Conservation (phyloP, 2,888 invertebrate genomes). For the Leucophenga montana region DNA sequence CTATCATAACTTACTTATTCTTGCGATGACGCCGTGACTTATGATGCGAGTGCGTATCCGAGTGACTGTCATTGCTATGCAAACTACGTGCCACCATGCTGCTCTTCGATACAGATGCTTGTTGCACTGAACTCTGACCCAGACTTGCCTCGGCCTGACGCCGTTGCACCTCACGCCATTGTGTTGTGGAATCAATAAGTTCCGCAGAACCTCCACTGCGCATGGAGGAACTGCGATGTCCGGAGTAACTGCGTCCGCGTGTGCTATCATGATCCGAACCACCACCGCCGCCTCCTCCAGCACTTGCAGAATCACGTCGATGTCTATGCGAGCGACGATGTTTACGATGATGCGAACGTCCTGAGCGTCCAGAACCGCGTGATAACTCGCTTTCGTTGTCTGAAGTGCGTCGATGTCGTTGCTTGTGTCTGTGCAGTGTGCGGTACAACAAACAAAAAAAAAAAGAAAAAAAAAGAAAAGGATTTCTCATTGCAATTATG, state of each 20-base stretch:
- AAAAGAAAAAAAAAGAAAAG: conserved; percentile 6
- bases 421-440: conserved; percentile 77
- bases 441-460: too few relatives aligned
- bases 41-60: conserved; percentile 76
- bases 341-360: conserved; percentile 83
- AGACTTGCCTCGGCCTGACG: conserved; percentile 78
- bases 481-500: conserved; percentile 10
- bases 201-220: conserved; percentile 75
- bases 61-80: conserved; percentile 75
- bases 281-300: conserved; percentile 71
- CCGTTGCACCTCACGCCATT: conserved; percentile 91
- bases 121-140: conserved; percentile 77
- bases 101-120: conserved; percentile 81
- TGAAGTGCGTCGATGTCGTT: conserved; percentile 86
- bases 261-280: conserved; percentile 82
- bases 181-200: conserved; percentile 88
- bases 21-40: conserved; percentile 75
- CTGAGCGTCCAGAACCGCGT: conserved; percentile 86
- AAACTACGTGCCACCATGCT: conserved; percentile 74
- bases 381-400: conserved; percentile 94
- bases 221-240: conserved; percentile 72
- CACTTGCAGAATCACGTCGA: conserved; percentile 78
- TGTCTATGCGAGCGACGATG: conserved; percentile 81
- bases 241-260: conserved; percentile 73
- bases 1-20: conserved; percentile 74